Conservation (phyloP, 2,797 vertebrate genomes). For the Remorina albescens region DNA sequence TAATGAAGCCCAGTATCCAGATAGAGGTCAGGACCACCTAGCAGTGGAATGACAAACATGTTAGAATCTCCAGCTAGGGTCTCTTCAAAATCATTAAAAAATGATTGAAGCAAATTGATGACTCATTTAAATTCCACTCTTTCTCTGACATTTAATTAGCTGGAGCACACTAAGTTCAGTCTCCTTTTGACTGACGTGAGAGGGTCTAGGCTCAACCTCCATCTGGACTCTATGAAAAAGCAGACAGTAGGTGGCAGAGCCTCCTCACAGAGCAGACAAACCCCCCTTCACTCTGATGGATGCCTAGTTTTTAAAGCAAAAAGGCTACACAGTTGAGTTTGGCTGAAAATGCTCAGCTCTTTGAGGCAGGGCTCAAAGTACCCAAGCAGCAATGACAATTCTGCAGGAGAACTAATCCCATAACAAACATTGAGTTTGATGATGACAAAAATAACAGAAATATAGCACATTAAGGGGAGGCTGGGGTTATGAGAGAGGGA, state of each 20-base stretch:
- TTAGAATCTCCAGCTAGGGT: not conserved
- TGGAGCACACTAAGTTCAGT: constrained; percentile 3
- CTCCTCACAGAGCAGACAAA: not conserved
- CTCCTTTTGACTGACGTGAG: constrained; percentile 4
- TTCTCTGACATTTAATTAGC: constrained; percentile 1
- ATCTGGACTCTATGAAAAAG: not conserved
- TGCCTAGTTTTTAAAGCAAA: not conserved
- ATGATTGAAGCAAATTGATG: not conserved
- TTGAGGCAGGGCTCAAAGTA: not conserved
- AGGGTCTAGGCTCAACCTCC: not conserved
- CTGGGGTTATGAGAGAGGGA: not conserved
- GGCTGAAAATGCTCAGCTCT: not conserved
- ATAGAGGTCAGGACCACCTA: constrained; percentile 80
- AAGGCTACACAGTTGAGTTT: not conserved
- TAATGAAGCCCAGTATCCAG: constrained; percentile 87
- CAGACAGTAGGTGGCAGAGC: constrained; percentile 9
- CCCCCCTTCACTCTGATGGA: not conserved
- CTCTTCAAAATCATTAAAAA: constrained; percentile 6
- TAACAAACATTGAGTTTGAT: not conserved
- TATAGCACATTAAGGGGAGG: not conserved
- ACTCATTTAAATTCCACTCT: not conserved
- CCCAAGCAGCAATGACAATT: not conserved
- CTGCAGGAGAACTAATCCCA: not conserved
- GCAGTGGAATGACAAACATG: constrained; percentile 21
- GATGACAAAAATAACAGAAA: not conserved